Base-by-base conservation (phyloP, 2,888 invertebrate genomes). In the Apodemia mormo region DNA sequence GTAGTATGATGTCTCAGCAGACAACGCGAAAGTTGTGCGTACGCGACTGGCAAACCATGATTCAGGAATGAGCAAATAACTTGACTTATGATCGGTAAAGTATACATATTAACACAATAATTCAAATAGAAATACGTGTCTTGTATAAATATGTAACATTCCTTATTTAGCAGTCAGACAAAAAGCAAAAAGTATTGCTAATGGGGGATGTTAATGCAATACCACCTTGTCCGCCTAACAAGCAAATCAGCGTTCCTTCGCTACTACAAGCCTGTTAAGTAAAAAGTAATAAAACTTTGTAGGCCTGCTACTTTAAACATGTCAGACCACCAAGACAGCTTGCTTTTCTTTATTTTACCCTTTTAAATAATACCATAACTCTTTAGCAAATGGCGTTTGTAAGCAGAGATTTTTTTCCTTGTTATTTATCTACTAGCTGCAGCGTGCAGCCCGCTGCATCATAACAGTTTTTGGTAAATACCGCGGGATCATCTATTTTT, bases 221-320 rank as follows among this genome's bases (percentile, higher is more conserved):
- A 12, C 30, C 29, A 61, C 6, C 33, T 49, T 61, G 12, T 61
- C 33, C 30, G 33, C 14, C 33, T 6, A 14, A 61, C 58, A 61
- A 61, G 29, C 58, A 33, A 61, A 61, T 61, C 58, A 61, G 30
- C 30, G 58, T 33, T 61, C 58, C 30, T 58, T 29, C 29, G 56
- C 56, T 58, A 58, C 58, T 58, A 33, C 30, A 33, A 58, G 58
- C 12, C 30, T 58, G 10, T 58, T 33, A 12, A 33, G 10, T 58
- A 29, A 58, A 58, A 58, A 58, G 29, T 6, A 56, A 56, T 56
- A 58, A 29, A 30, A 58, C 58, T 30, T 45, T 58, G 58, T 58
- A 58, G 30, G 12, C 58, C 10, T 33, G 29, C 33, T 33, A 30
- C 58, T 22, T 56, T 29, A 58, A 49, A 58, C 58, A 58, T 58